A percentile compares a stretch with the other conserved stretches of the same genome.
phyloP scores from a whole-genome alignment of 2,888 invertebrate genomes.

The Calameuta pallipes region DNA sequence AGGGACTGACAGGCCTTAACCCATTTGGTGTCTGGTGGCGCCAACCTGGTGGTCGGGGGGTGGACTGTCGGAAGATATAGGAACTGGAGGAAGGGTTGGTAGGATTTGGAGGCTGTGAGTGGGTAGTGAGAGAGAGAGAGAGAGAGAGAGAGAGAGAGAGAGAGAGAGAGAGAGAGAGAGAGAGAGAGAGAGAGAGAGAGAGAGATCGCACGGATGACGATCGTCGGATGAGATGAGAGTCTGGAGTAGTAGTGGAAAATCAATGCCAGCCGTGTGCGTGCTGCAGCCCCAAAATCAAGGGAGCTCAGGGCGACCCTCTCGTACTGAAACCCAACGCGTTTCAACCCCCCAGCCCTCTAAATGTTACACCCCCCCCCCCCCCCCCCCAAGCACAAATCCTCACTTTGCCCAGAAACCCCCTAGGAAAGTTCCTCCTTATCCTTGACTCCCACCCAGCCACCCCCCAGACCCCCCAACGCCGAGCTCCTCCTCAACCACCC shows the following conservation, averaged over 20 bases:
- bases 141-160: conserved; percentile 18
- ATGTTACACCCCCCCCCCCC: neutral
- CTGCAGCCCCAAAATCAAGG: conserved; percentile 48
- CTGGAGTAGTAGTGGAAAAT: conserved; percentile 46
- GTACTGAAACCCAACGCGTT: conserved; percentile 12
- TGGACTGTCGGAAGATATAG: conserved; percentile 29
- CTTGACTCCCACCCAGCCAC: too few relatives aligned
- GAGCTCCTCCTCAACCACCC: too few relatives aligned
- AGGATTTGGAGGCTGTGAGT: conserved; percentile 17
- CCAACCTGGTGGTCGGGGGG: conserved; percentile 54
- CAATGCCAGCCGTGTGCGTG: conserved; percentile 50
- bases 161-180: conserved; percentile 16
- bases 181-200: conserved; percentile 14
- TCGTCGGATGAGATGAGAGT: neutral
- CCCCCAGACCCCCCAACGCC: too few relatives aligned
- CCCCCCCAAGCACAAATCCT: neutral
- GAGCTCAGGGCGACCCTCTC: conserved; percentile 32
- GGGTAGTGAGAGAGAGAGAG: conserved; percentile 23
- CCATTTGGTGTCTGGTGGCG: conserved; percentile 57
- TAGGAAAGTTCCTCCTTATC: too few relatives aligned
- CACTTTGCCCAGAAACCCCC: too few relatives aligned
- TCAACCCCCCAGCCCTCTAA: conserved; percentile 23
- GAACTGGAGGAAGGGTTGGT: conserved; percentile 28
- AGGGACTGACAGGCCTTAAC: conserved; percentile 51
- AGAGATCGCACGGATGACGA: neutral